Base-by-base conservation (phyloP, 2,113 vertebrate genomes). In the Pao palembangensis region DNA sequence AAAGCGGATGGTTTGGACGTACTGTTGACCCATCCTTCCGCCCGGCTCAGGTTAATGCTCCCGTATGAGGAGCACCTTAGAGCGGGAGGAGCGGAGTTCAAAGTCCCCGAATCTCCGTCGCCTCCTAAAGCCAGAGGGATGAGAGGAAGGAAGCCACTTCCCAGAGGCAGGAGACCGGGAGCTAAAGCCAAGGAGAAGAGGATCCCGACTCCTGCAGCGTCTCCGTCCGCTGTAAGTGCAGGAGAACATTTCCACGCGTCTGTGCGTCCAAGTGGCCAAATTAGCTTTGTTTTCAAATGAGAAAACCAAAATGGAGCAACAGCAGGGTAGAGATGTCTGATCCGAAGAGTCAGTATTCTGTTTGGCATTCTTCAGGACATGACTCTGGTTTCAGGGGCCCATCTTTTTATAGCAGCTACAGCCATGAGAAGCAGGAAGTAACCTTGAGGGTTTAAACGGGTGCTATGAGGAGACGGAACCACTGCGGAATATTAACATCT, bases 1-100 rank as follows among this genome's bases (percentile, higher is more conserved):
- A 5, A 53, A 34, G 23, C 46, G 5, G 12, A 3, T 12, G 4
- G n/a, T 44, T 3, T 13, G 21, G 5, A n/a, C 46, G 16, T 44
- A 5, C 7, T 28, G 51, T 16, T n/a, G 46, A 42, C 47, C 8
- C 18, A 3, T 52, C 42, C 52, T 41, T 68, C 20, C 65, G 18
- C 70, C 1, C 64, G 34, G 58, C n/a, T 61, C 78, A 90, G 89
- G 70, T 61, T 91, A 42, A 84, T 91, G 76, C 87, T 92, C 20
- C 83, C 89, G 2, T 92, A 91, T 6, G 91, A 91, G 43, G 83
- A 89, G 55, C 88, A 91, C 52, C 66, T 91, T 51, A 75, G 75
- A 43, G 84, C 76, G 0, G 89, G 83, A 17, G 88, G 80, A 23
- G 31, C 73, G 17, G 85, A 88, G 18, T 73, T 85, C 44, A 73